A percentile compares a stretch with the other conserved stretches of the same genome.
Evolutionary conservation across 2,888 invertebrate species (phyloP).

Genomic region (Elysia crispata): DNA sequence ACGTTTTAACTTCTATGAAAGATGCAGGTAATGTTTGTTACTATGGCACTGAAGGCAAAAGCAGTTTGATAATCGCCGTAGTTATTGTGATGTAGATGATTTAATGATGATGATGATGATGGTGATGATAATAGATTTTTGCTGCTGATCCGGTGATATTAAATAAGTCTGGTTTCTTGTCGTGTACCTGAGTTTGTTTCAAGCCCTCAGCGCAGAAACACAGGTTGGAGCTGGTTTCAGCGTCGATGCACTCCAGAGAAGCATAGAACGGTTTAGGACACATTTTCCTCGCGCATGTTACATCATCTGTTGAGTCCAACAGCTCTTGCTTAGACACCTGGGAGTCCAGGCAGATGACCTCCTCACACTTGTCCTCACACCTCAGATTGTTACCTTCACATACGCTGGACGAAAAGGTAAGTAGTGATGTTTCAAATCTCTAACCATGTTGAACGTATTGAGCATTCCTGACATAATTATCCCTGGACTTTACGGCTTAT

Average conservation of each 20-base stretch:
- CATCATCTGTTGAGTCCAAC: neutral
- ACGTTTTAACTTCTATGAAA: too few species aligned
- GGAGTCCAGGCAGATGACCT: slow-evolving; percentile 22
- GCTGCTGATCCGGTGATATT: too few species aligned
- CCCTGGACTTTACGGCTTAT: too few species aligned
- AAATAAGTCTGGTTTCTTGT: too few species aligned
- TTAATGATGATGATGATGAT: too few species aligned
- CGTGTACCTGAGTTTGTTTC: slow-evolving; percentile 37
- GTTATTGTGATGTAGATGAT: too few species aligned
- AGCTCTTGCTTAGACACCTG: slow-evolving; percentile 25
- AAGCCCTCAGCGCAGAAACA: slow-evolving; percentile 41
- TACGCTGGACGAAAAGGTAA: slow-evolving; percentile 13
- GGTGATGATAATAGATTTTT: too few species aligned
- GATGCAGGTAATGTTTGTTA: too few species aligned
- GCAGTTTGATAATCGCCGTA: too few species aligned
- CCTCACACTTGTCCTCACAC: slow-evolving; percentile 33
- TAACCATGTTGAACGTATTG: too few species aligned
- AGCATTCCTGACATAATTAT: too few species aligned
- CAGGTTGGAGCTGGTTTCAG: slow-evolving; percentile 21
- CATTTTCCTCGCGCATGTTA: slow-evolving; percentile 13
- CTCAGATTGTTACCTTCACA: slow-evolving; percentile 21
- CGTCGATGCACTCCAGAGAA: slow-evolving; percentile 23
- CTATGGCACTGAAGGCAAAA: too few species aligned
- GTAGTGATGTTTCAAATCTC: neutral
- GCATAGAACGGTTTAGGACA: slow-evolving; percentile 41